A percentile compares a stretch with the other conserved stretches of the same genome.
Evolutionary conservation across 2,888 invertebrate species (phyloP).

Genomic region (Aleiodes testaceus): DNA sequence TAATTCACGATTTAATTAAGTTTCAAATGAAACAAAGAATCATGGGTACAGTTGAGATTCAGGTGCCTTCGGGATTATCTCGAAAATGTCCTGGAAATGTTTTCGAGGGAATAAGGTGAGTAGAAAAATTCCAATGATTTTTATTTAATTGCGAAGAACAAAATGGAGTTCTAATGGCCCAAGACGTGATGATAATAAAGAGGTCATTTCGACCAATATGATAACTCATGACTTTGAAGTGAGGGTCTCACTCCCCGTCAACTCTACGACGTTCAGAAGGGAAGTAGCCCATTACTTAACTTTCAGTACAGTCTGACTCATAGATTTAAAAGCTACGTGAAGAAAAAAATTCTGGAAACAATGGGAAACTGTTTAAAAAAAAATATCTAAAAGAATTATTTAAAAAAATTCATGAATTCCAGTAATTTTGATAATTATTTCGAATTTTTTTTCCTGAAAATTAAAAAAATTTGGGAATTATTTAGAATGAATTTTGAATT

Average conservation of each 20-base stretch:
- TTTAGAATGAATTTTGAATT: too few relatives aligned
- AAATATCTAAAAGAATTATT: too few relatives aligned
- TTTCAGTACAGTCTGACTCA: conserved; percentile 68
- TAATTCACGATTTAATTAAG: conserved; percentile 9
- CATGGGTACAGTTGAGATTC: conserved; percentile 7
- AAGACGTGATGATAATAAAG: conserved; percentile 31
- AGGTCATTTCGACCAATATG: conserved; percentile 70
- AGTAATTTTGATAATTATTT: too few relatives aligned
- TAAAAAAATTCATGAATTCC: too few relatives aligned
- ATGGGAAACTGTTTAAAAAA: not conserved
- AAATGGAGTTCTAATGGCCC: not conserved
- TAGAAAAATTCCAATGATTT: conserved; percentile 22
- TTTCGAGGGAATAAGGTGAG: conserved; percentile 45
- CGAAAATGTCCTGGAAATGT: conserved; percentile 32
- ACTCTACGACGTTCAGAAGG: conserved; percentile 58
- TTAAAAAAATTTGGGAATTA: too few relatives aligned
- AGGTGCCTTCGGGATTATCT: not conserved
- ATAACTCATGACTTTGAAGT: conserved; percentile 72
- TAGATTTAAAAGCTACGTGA: conserved; percentile 53
- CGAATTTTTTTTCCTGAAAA: too few relatives aligned
- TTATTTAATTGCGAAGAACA: not conserved
- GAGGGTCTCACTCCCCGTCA: conserved; percentile 34
- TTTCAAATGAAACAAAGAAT: conserved; percentile 22
- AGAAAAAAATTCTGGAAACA: not conserved
- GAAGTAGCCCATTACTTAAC: conserved; percentile 71